Percentiles rank a stretch among this genome's conserved stretches.
These are phyloP conservation scores for Amphiprion clarkii DNA, from an alignment of 2,797 vertebrate genomes.

Conservation along the genomic window DNA sequence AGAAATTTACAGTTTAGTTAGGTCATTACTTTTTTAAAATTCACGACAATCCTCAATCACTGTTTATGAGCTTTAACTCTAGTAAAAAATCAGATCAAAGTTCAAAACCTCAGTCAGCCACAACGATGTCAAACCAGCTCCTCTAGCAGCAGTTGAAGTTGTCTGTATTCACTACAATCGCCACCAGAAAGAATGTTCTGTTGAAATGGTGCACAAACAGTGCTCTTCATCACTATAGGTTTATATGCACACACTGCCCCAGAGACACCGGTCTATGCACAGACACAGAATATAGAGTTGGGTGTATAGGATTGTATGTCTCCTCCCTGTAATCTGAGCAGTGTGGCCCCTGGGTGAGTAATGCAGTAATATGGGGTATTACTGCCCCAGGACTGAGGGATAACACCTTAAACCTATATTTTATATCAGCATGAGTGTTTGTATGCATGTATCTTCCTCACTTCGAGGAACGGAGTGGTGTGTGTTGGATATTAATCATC, in stretches of 20 bases:
- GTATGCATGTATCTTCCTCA: constrained; percentile 44
- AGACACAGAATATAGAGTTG: constrained; percentile 45
- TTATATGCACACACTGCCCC: constrained; percentile 30
- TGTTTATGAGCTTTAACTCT: neutral
- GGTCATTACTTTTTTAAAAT: neutral
- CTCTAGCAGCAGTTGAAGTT: neutral
- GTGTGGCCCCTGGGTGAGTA: constrained; percentile 78
- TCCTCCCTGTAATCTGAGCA: constrained; percentile 78
- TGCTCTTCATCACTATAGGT: neutral
- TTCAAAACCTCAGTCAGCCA: neutral
- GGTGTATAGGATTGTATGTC: constrained; percentile 67
- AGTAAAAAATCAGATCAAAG: neutral
- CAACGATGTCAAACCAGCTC: neutral
- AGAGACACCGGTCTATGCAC: constrained; percentile 10
- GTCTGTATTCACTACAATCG: neutral
- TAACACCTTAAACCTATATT: constrained; percentile 81
- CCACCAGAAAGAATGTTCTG: neutral
- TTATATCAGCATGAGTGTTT: constrained; percentile 74
- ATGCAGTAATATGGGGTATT: constrained; percentile 86
- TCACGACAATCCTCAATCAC: neutral
- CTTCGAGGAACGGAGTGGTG: constrained; percentile 11
- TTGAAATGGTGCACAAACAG: constrained; percentile 1
- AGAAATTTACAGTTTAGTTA: neutral
- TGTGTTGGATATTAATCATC: constrained; percentile 42
- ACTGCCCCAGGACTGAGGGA: constrained; percentile 76